Percentiles rank a stretch among this genome's conserved stretches.
phyloP scores from a whole-genome alignment of 2,888 invertebrate genomes.

The Cremastobaeus sp. region DNA sequence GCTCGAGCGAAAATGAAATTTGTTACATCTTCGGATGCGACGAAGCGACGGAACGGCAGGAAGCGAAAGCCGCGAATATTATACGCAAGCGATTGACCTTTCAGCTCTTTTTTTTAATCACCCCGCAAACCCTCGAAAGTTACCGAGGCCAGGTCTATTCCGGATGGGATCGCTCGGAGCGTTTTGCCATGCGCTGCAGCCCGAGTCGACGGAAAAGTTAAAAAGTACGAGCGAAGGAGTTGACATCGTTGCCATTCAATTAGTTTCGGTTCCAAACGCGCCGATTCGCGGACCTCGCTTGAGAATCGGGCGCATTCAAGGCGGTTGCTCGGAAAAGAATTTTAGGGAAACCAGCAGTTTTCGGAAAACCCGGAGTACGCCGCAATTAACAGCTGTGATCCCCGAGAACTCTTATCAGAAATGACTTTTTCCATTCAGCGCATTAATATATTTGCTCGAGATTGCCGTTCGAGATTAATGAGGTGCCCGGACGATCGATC shows the following conservation, averaged over 20 bases:
- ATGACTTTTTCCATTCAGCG: background rate
- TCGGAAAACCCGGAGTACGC: background rate
- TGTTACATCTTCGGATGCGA: constrained; percentile 23
- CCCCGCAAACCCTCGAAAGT: constrained; percentile 32
- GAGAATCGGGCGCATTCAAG: too few species aligned
- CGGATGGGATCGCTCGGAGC: constrained; percentile 6
- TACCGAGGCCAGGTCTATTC: constrained; percentile 28
- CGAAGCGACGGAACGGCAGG: constrained; percentile 2
- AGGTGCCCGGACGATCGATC: constrained; percentile 37
- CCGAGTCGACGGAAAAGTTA: too few species aligned
- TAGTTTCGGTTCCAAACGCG: too few species aligned
- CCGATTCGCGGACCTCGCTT: too few species aligned
- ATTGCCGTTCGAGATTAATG: constrained; percentile 40
- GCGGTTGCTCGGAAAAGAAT: too few species aligned
- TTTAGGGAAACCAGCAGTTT: too few species aligned
- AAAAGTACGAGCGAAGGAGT: too few species aligned
- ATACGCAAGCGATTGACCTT: constrained; percentile 21
- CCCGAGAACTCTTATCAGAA: background rate
- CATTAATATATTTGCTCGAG: constrained; percentile 35
- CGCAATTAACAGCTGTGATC: constrained; percentile 2
- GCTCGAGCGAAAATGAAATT: constrained; percentile 24
- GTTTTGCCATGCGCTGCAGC: too few species aligned
- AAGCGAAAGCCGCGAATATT: background rate
- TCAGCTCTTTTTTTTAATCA: constrained; percentile 21
- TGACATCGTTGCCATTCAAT: too few species aligned